phyloP scores from a whole-genome alignment of 2,888 invertebrate genomes.

The Heliothis peltigera region DNA sequence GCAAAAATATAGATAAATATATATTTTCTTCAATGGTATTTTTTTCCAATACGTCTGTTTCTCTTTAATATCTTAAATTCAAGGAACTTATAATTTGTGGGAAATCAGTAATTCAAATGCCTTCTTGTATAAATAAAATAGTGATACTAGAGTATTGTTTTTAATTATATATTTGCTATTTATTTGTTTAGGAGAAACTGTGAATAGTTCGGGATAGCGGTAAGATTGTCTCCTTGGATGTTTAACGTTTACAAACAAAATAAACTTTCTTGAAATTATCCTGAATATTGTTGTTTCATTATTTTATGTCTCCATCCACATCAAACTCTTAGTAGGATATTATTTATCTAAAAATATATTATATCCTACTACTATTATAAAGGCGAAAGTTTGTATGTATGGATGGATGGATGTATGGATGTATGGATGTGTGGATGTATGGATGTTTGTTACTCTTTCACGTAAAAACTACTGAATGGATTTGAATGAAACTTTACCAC shows the following conservation, averaged over 20 bases:
- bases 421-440: no score
- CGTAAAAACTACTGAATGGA: no score
- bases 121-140: constrained; percentile 82
- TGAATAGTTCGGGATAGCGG: constrained; percentile 74
- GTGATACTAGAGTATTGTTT: constrained; percentile 88
- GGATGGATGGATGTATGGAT: no score
- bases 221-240: constrained; percentile 84
- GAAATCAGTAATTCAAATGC: constrained; percentile 58
- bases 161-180: constrained; percentile 84
- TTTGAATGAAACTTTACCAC: no score
- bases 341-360: no score
- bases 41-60: neutral
- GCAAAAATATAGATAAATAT: no score
- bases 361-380: no score
- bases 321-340: no score
- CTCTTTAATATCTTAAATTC: neutral
- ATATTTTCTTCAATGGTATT: neutral
- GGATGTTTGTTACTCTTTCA: no score
- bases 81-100: constrained; percentile 43
- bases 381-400: no score
- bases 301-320: no score
- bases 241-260: constrained; percentile 86
- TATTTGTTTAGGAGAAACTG: constrained; percentile 85
- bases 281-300: constrained; percentile 59
- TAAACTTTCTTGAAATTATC: constrained; percentile 81